Percentiles rank a stretch among this genome's conserved stretches.
Evolutionary conservation across 1,140 invertebrate genomes (phyloP).

Genomic region (Polyergus mexicanus): DNA sequence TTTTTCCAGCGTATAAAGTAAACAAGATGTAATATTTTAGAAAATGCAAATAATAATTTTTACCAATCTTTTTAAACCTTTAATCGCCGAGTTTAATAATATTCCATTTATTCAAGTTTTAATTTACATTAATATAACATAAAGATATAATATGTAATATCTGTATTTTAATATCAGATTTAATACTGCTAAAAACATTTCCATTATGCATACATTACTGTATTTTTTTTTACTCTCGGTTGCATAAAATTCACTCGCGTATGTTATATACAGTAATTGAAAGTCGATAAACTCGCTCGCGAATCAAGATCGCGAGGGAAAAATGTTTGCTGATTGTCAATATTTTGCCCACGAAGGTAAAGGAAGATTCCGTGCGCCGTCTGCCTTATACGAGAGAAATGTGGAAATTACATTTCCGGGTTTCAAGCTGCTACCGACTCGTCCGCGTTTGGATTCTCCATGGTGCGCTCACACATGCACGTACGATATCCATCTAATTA

Average conservation of each 20-base stretch:
- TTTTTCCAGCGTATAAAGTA: background rate
- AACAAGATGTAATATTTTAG: background rate
- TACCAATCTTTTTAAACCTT: background rate
- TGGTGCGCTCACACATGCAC: background rate
- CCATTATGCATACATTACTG: background rate
- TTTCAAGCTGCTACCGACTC: conserved; percentile 38
- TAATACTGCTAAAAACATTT: background rate
- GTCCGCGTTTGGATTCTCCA: conserved; percentile 1
- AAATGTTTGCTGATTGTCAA: conserved; percentile 14
- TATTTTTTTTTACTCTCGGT: background rate
- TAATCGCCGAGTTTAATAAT: background rate
- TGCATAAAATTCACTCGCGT: background rate
- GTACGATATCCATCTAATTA: conserved; percentile 70
- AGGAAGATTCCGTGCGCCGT: background rate
- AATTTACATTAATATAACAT: too few relatives aligned
- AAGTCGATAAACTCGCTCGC: conserved; percentile 16
- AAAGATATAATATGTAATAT: too few relatives aligned
- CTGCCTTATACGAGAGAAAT: background rate
- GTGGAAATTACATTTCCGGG: conserved; percentile 49
- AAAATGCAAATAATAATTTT: background rate
- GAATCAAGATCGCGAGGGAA: background rate
- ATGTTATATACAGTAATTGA: background rate
- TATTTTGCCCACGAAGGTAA: conserved; percentile 1
- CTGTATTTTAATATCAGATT: conserved; percentile 25
- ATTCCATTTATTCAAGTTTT: too few relatives aligned